Percentiles rank a stretch among this genome's conserved stretches.
Evolutionary conservation across 1,140 invertebrate species (phyloP).

Genomic region (Pomacea maculata): DNA sequence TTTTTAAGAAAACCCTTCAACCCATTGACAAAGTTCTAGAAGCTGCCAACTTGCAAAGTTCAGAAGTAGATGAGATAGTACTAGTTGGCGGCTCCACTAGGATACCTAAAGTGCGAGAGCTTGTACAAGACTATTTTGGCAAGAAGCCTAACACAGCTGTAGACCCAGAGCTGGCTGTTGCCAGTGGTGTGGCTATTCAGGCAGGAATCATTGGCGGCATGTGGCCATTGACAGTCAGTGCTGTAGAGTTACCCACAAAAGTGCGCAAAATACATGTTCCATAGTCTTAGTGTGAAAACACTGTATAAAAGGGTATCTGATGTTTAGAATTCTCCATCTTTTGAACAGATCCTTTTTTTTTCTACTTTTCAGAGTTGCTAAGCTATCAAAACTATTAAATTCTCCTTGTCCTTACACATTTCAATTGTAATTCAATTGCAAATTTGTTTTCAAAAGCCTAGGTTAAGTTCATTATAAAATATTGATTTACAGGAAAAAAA

Average conservation of each 20-base stretch:
- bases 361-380: too few species aligned
- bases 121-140: constrained; percentile 63
- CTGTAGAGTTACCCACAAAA: constrained; percentile 65
- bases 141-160: constrained; percentile 66
- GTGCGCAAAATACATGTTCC: constrained; percentile 64
- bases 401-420: too few species aligned
- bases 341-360: too few species aligned
- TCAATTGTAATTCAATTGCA: too few species aligned
- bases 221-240: constrained; percentile 69
- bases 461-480: too few species aligned
- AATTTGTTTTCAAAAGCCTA: too few species aligned
- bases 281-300: constrained; percentile 7
- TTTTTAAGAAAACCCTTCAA: constrained; percentile 64
- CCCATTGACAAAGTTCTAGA: constrained; percentile 74
- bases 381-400: too few species aligned
- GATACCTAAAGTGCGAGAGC: constrained; percentile 65
- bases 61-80: constrained; percentile 68
- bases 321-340: too few species aligned
- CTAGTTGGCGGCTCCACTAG: constrained; percentile 68
- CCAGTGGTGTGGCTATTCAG: constrained; percentile 68
- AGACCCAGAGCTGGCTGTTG: constrained; percentile 69
- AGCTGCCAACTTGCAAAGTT: constrained; percentile 79
- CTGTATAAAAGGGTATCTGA: background rate
- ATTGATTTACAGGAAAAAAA: too few species aligned
- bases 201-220: constrained; percentile 70